Conservation (phyloP, 2,888 invertebrate species). For the Chrysotoxum bicinctum region DNA sequence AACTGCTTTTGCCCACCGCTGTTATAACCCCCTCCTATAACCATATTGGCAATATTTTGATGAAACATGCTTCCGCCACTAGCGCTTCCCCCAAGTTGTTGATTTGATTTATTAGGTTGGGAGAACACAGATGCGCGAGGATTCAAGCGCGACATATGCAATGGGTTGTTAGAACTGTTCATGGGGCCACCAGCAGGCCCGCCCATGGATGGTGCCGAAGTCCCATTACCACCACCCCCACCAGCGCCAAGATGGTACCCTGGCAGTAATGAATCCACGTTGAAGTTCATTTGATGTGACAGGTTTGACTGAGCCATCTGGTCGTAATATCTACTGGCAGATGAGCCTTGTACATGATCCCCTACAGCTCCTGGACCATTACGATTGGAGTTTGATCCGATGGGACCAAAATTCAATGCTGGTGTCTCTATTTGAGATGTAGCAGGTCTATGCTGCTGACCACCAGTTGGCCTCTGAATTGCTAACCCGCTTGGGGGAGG, state of each 20-base stretch:
- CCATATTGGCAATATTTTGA: slow-evolving; percentile 74
- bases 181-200: slow-evolving; percentile 71
- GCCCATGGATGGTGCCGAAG: slow-evolving; percentile 55
- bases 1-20: slow-evolving; percentile 63
- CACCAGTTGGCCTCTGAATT: slow-evolving; percentile 79
- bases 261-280: slow-evolving; percentile 76
- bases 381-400: slow-evolving; percentile 76
- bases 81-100: slow-evolving; percentile 71
- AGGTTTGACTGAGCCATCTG: slow-evolving; percentile 73
- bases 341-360: slow-evolving; percentile 70
- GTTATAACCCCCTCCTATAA: slow-evolving; percentile 70
- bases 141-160: slow-evolving; percentile 87
- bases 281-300: slow-evolving; percentile 76
- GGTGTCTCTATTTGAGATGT: slow-evolving; percentile 74
- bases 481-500: slow-evolving; percentile 77
- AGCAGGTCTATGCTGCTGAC: slow-evolving; percentile 73
- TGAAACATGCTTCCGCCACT: slow-evolving; percentile 74
- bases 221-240: slow-evolving; percentile 56
- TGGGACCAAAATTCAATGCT: slow-evolving; percentile 77
- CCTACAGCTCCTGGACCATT: slow-evolving; percentile 74
- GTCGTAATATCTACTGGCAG: slow-evolving; percentile 77
- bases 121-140: slow-evolving; percentile 91
- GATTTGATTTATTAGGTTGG: slow-evolving; percentile 73
- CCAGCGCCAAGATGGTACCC: slow-evolving; percentile 73
- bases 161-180: slow-evolving; percentile 78